Evolutionary conservation across 2,113 vertebrate genomes (phyloP), one percentile per base, ranked within the genome.

Genomic region (Lipophrys pholis): DNA sequence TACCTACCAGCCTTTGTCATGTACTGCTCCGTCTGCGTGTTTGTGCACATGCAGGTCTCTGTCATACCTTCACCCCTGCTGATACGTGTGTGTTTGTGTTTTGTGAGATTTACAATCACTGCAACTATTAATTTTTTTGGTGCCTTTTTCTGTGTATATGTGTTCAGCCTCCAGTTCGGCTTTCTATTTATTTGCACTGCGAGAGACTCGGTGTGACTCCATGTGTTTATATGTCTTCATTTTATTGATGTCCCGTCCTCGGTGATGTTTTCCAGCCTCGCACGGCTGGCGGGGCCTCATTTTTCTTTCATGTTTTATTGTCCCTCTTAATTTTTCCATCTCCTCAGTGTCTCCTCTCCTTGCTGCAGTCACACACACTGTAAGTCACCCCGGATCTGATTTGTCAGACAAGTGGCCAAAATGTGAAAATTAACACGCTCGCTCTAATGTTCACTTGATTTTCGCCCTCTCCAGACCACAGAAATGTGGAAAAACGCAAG

Each of bases 1-100:
- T 43, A 2, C 6, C 38, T 11, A 2, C 10, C 41, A 42, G 41
- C 41, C 41, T 42, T 42, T 15, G 14, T 48, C n/a, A 14, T 46
- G 45, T 46, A 11, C 8, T 48, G 6, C 12, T 42, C 6, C 10
- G 7, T 48, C 12, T 7, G 45, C 6, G 14, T n/a, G 14, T 48
- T 5, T 15, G 45, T 57, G 30, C 55, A 9, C 52, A 46, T 10
- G 51, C 1, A 6, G 53, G 66, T 60, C 30, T 45, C 35, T 65
- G 30, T 62, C 17, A 11, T 12, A 12, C 48, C 11, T 52, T 39
- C 11, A 14, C 30, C 39, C 8, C 30, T 42, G 14, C 42, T 65
- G 48, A 74, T 71, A 40, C 43, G 5, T 65, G 62, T n/a, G 16
- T 80, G 66, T 81, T 64, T 74, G 43, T 53, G 39, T 76, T 65